Evolutionary conservation across 1,140 invertebrate species (phyloP).

Genomic region (Zophobas atratus): DNA sequence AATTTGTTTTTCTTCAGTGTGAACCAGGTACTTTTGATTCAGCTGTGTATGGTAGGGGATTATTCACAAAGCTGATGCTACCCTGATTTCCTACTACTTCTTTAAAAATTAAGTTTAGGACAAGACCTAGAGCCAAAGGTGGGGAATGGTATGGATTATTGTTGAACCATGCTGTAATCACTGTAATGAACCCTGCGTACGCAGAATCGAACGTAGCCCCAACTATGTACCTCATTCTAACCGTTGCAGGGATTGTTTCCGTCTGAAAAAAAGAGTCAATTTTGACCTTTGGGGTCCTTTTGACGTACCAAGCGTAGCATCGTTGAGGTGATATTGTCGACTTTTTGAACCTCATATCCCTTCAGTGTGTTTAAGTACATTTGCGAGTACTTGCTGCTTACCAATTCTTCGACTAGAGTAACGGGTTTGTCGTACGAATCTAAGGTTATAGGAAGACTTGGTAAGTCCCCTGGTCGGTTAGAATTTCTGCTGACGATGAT

Average conservation of each 20-base stretch:
- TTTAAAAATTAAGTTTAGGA: slow-evolving; percentile 63
- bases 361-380: neutral
- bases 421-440: slow-evolving; percentile 60
- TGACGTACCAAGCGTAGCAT: slow-evolving; percentile 27
- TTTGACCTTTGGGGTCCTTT: neutral
- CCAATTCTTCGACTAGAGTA: slow-evolving; percentile 62
- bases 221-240: slow-evolving; percentile 66
- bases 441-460: slow-evolving; percentile 65
- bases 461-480: slow-evolving; percentile 67
- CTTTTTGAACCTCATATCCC: slow-evolving; percentile 6
- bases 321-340: neutral
- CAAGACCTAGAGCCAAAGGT: slow-evolving; percentile 53
- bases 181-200: slow-evolving; percentile 28
- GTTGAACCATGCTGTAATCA: slow-evolving; percentile 73
- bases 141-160: slow-evolving; percentile 79
- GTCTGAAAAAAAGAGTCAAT: slow-evolving; percentile 50
- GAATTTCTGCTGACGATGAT: slow-evolving; percentile 65
- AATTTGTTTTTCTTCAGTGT: slow-evolving; percentile 46
- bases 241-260: slow-evolving; percentile 43
- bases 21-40: slow-evolving; percentile 55
- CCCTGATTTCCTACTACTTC: slow-evolving; percentile 62
- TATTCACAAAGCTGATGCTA: slow-evolving; percentile 75
- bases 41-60: slow-evolving; percentile 75
- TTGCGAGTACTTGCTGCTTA: neutral
- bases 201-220: slow-evolving; percentile 67